These are phyloP conservation scores for Conomelus anceps DNA, from an alignment of 2,888 invertebrate genomes.

Conservation along the genomic window DNA sequence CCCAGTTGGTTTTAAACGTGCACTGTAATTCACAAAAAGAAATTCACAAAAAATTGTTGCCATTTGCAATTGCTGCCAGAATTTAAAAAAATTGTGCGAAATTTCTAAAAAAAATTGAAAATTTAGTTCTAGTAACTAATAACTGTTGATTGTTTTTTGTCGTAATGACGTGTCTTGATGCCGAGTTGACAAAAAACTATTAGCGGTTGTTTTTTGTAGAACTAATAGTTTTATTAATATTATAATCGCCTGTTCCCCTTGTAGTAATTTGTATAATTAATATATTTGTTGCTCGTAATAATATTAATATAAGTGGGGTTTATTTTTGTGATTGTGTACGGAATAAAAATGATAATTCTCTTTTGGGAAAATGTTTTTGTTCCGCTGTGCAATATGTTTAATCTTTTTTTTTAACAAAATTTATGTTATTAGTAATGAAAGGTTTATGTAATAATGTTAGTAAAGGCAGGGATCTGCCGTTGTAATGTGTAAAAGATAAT, in stretches of 20 bases:
- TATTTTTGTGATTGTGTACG: background rate
- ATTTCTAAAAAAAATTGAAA: background rate
- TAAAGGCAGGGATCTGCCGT: background rate
- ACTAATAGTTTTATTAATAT: background rate
- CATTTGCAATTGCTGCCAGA: background rate
- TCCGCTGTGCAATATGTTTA: background rate
- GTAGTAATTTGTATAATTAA: background rate
- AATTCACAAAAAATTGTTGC: background rate
- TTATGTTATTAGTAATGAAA: background rate
- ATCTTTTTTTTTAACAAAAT: background rate
- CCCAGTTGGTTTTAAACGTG: background rate
- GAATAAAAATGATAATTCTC: background rate
- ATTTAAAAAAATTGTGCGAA: too few relatives aligned
- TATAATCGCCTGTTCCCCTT: background rate
- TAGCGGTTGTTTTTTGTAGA: background rate
- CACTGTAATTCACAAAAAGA: background rate
- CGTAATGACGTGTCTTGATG: background rate
- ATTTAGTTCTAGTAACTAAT: background rate
- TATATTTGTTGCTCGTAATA: background rate
- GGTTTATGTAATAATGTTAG: background rate
- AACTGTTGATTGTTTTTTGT: background rate
- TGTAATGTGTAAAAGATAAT: background rate
- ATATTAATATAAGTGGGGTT: background rate
- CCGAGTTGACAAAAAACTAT: background rate
- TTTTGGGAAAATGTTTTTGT: background rate